A percentile compares a stretch with the other conserved stretches of the same genome.
phyloP scores from a whole-genome alignment of 2,113 vertebrate species.

The Thermophis baileyi region DNA sequence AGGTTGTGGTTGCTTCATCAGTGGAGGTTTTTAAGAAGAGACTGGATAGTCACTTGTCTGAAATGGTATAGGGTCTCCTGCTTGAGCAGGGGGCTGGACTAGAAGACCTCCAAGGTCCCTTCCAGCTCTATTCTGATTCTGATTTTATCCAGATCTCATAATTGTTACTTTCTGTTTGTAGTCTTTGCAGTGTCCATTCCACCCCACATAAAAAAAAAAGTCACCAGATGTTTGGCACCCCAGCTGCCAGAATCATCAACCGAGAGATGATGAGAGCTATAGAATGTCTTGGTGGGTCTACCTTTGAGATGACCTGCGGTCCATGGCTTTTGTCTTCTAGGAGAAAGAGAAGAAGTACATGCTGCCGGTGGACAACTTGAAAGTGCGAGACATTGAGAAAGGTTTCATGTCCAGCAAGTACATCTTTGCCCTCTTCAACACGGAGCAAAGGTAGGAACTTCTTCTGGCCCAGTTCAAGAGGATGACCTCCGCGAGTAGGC shows the following conservation, averaged over 20 bases:
- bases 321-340: conserved; percentile 66
- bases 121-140: too few species aligned
- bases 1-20: too few species aligned
- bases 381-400: conserved; percentile 93
- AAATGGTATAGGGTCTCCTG: too few species aligned
- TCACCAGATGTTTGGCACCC: neutral
- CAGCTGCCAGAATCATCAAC: neutral
- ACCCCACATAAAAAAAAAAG: neutral
- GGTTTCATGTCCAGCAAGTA: conserved; percentile 99
- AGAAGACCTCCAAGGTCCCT: too few species aligned
- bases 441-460: conserved; percentile 87
- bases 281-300: neutral
- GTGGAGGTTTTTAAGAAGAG: too few species aligned
- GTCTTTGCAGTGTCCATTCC: neutral
- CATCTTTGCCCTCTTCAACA: conserved; percentile 98
- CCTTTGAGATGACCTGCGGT: neutral
- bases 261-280: neutral
- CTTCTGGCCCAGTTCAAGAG: neutral
- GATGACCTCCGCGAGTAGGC: neutral
- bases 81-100: too few species aligned
- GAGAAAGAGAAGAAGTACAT: conserved; percentile 99
- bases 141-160: neutral
- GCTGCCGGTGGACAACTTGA: conserved; percentile 96
- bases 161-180: neutral
- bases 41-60: too few species aligned